Conservation (phyloP, 1,140 invertebrate species). For the Brachionus rubens region DNA sequence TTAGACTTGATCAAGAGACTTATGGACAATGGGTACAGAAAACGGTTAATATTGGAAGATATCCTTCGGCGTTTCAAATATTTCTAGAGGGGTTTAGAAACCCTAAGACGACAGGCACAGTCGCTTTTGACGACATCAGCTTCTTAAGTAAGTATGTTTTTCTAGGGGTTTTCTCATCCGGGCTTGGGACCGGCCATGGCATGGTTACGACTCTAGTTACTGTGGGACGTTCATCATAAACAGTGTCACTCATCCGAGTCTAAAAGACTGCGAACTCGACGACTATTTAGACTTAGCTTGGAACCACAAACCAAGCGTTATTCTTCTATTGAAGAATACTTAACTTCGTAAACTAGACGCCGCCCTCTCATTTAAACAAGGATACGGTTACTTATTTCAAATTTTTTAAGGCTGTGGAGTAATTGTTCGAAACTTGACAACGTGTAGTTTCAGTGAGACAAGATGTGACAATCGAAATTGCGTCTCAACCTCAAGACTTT, state of each 20-base stretch:
- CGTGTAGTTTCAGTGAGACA: slow-evolving; percentile 51
- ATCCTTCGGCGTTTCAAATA: not conserved
- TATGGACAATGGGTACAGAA: slow-evolving; percentile 53
- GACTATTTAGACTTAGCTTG: too few species aligned
- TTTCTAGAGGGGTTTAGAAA: not conserved
- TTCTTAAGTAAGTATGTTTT: not conserved
- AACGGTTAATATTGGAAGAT: slow-evolving; percentile 49
- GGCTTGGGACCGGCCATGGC: too few species aligned
- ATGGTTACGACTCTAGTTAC: too few species aligned
- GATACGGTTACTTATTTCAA: too few species aligned
- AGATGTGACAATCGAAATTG: slow-evolving; percentile 49
- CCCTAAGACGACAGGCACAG: slow-evolving; percentile 49
- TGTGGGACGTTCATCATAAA: too few species aligned
- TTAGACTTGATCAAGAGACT: not conserved
- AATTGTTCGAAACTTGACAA: slow-evolving; percentile 34
- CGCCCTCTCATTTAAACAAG: too few species aligned
- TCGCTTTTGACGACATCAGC: slow-evolving; percentile 57
- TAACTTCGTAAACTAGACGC: too few species aligned
- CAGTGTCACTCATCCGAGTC: too few species aligned
- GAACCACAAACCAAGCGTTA: too few species aligned
- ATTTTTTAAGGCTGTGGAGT: slow-evolving; percentile 1
- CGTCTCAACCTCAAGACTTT: not conserved
- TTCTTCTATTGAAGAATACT: too few species aligned
- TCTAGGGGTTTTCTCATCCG: too few species aligned
- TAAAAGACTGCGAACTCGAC: too few species aligned